A percentile compares a stretch with the other conserved stretches of the same genome.
Conservation (phyloP, 2,888 invertebrate genomes). For the Cybosia mesomella region DNA sequence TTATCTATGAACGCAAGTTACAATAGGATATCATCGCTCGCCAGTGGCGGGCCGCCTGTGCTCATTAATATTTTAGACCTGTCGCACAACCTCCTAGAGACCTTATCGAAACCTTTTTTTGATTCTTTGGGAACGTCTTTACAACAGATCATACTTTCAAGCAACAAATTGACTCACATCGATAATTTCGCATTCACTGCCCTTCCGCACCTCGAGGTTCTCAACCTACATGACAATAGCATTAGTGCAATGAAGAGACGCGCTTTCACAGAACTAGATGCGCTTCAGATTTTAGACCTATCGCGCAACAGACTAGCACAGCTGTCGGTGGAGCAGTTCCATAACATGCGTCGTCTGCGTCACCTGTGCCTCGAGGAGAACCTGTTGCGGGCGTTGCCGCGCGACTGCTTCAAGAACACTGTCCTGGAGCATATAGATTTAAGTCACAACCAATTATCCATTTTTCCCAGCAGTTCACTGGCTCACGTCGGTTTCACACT, state of each 20-base stretch:
- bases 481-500: slow-evolving; percentile 91
- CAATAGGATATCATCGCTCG: slow-evolving; percentile 84
- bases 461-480: slow-evolving; percentile 91
- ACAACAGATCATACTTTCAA: slow-evolving; percentile 82
- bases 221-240: slow-evolving; percentile 89
- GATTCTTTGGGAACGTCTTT: slow-evolving; percentile 68
- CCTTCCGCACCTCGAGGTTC: slow-evolving; percentile 58
- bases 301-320: slow-evolving; percentile 62
- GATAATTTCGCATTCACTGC: slow-evolving; percentile 76
- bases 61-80: slow-evolving; percentile 89
- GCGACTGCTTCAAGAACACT: slow-evolving; percentile 91
- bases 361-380: slow-evolving; percentile 90
- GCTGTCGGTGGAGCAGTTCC: slow-evolving; percentile 68
- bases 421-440: slow-evolving; percentile 92
- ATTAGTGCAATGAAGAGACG: slow-evolving; percentile 89
- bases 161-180: slow-evolving; percentile 81
- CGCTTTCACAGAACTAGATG: slow-evolving; percentile 87
- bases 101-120: slow-evolving; percentile 87
- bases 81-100: slow-evolving; percentile 88
- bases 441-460: slow-evolving; percentile 89
- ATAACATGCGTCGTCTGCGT: slow-evolving; percentile 88
- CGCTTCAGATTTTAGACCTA: slow-evolving; percentile 65
- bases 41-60: slow-evolving; percentile 64
- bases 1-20: slow-evolving; percentile 91
- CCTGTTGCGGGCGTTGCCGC: slow-evolving; percentile 89